These are phyloP conservation scores for Borostomias antarcticus DNA, from an alignment of 2,797 vertebrate genomes.

Conservation along the genomic window DNA sequence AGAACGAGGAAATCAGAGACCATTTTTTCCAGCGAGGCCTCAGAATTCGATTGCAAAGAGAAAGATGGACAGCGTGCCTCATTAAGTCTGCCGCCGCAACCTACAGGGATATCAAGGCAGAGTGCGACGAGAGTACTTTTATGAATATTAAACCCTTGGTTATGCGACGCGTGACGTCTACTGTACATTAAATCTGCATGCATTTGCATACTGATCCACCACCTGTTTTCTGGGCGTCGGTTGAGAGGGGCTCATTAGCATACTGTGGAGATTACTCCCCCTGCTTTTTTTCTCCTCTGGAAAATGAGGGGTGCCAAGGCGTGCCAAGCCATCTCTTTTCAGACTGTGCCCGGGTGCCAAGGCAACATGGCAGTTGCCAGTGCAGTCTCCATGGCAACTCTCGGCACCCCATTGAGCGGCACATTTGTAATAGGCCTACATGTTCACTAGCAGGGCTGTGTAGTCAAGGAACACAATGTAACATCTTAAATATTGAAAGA, in stretches of 20 bases:
- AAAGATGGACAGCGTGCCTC: background rate
- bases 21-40: conserved; percentile 5
- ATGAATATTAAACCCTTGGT: no score
- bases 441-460: no score
- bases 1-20: conserved; percentile 64
- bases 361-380: conserved; percentile 65
- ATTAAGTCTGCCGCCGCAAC: background rate
- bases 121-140: background rate
- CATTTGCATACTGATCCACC: conserved; percentile 81
- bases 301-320: conserved; percentile 21
- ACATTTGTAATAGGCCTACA: no score
- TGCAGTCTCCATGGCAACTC: no score
- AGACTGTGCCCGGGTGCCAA: conserved; percentile 12
- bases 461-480: no score
- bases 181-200: no score
- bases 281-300: conserved; percentile 29
- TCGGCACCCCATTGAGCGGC: no score
- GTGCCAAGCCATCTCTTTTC: background rate
- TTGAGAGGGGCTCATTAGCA: conserved; percentile 82
- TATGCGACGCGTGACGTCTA: no score
- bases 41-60: background rate
- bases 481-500: no score
- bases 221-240: conserved; percentile 79
- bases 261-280: conserved; percentile 83
- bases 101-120: background rate